Conservation (phyloP, 2,113 vertebrate genomes). For the Accipiter cooperii region DNA sequence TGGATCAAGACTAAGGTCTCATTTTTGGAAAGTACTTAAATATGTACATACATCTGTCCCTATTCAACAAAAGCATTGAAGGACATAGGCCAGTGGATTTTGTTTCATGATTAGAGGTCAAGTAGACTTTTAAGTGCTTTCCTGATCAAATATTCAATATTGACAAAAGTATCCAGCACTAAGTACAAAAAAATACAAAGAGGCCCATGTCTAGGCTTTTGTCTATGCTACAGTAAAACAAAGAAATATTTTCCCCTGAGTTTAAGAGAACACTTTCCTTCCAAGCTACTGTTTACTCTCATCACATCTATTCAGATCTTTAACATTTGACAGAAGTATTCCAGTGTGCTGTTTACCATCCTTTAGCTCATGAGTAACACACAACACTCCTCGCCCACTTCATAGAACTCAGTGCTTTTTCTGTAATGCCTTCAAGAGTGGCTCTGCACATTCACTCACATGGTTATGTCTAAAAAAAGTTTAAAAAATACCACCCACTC, state of each 20-base stretch:
- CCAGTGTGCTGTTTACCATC: not conserved
- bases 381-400: accelerated
- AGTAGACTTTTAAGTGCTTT: not conserved
- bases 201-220: not conserved
- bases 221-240: not conserved
- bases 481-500: not conserved
- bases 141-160: not conserved
- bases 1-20: not conserved
- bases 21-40: not conserved
- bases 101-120: not conserved
- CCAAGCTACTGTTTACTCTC: not conserved
- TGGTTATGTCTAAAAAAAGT: not conserved
- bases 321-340: not conserved
- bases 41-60: not conserved
- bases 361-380: not conserved
- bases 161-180: not conserved
- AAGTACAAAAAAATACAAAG: not conserved
- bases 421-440: not conserved
- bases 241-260: not conserved
- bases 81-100: not conserved
- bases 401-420: not conserved
- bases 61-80: not conserved
- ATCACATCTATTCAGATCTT: not conserved
- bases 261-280: not conserved
- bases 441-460: not conserved